Evolutionary conservation across 1,140 invertebrate species (phyloP).

Genomic region (Neodiprion fabricii): DNA sequence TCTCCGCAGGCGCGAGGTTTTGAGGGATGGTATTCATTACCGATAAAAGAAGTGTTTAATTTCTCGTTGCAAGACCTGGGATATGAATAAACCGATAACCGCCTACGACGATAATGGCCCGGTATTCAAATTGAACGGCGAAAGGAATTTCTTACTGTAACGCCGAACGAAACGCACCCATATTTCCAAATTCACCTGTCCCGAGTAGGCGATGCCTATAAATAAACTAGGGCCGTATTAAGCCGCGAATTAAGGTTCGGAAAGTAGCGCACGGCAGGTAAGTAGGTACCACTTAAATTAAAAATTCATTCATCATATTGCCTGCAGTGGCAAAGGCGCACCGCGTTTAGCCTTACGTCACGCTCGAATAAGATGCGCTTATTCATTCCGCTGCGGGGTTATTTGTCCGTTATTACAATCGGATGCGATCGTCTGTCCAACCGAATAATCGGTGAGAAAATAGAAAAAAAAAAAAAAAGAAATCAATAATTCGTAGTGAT

Average conservation of each 20-base stretch:
- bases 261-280: background rate
- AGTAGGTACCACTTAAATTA: background rate
- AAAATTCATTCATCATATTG: background rate
- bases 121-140: no score
- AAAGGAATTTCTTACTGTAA: no score
- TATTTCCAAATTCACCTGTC: background rate
- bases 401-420: background rate
- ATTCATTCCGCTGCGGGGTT: background rate
- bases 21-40: no score
- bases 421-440: no score
- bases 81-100: background rate
- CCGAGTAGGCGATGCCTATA: background rate
- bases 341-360: background rate
- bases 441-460: no score
- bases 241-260: background rate
- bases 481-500: no score
- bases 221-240: background rate
- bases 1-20: slow-evolving; percentile 12
- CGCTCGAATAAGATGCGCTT: background rate
- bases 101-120: background rate
- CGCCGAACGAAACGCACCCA: no score
- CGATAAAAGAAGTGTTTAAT: no score
- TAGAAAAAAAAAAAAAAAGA: no score
- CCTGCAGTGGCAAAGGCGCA: background rate
- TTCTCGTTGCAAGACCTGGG: background rate